Evolutionary conservation across 2,113 vertebrate species (phyloP).

Genomic region (Mola mola): DNA sequence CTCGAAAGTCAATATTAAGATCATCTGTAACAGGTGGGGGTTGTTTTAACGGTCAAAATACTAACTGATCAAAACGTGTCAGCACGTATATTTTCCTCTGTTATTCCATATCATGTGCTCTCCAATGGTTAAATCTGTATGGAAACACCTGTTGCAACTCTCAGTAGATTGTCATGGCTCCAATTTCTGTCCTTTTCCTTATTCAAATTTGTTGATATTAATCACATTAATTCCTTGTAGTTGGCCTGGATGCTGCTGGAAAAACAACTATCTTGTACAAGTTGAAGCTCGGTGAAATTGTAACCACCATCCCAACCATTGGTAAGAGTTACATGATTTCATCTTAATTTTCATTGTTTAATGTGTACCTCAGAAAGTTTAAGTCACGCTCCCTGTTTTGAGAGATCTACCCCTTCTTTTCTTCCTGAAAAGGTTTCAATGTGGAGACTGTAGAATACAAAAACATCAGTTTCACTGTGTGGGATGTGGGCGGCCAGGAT

Average conservation of each 20-base stretch:
- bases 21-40: too few relatives aligned
- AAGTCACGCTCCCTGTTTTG: neutral
- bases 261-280: constrained; percentile 99
- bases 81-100: neutral
- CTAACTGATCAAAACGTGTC: neutral
- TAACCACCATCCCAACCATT: constrained; percentile 97
- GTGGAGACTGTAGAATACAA: constrained; percentile 96
- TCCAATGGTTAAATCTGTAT: neutral
- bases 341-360: too few relatives aligned
- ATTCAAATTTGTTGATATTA: neutral
- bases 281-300: constrained; percentile 94
- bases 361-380: too few relatives aligned
- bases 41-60: too few relatives aligned
- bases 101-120: neutral
- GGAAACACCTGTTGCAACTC: neutral
- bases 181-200: neutral
- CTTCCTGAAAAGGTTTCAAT: constrained; percentile 86
- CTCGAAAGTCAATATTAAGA: too few relatives aligned
- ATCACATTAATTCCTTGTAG: constrained; percentile 64
- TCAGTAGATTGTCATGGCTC: neutral
- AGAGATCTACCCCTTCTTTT: neutral
- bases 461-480: constrained; percentile 95
- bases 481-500: constrained; percentile 96
- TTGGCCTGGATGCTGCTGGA: constrained; percentile 94
- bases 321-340: constrained; percentile 77